These are phyloP conservation scores for Drosophila chauvacae DNA, from an alignment of 1,140 invertebrate species.

Conservation along the genomic window DNA sequence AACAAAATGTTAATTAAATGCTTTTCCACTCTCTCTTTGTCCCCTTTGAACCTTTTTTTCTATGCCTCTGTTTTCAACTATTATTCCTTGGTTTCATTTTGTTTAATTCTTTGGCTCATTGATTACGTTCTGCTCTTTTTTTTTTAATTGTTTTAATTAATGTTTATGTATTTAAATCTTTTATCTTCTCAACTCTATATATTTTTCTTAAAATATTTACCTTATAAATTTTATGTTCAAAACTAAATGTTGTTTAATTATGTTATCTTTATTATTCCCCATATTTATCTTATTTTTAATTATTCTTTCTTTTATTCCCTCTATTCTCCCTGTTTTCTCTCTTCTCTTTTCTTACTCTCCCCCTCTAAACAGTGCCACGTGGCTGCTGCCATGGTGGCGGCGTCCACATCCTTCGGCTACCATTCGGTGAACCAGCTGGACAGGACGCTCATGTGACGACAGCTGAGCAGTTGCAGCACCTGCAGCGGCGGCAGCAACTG, in stretches of 20 bases:
- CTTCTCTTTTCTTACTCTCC: not conserved
- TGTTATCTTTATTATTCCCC: no score
- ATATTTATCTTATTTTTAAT: not conserved
- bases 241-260: not conserved
- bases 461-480: constrained; percentile 84
- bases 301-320: not conserved
- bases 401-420: constrained; percentile 83
- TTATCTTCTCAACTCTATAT: no score
- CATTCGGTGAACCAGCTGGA: constrained; percentile 83
- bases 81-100: not conserved
- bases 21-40: constrained; percentile 17
- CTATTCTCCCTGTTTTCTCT: constrained; percentile 2
- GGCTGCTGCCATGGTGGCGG: constrained; percentile 82
- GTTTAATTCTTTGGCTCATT: constrained; percentile 5
- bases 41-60: constrained; percentile 1
- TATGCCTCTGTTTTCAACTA: not conserved
- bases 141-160: not conserved
- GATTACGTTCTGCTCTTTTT: not conserved
- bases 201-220: not conserved
- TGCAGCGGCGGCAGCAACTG: constrained; percentile 84
- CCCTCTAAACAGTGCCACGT: constrained; percentile 72
- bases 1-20: constrained; percentile 54
- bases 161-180: no score
- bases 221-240: no score
- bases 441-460: constrained; percentile 83